A percentile compares a stretch with the other conserved stretches of the same genome.
Conservation (phyloP, 2,888 invertebrate genomes). For the Macrosoma leucophasiata region DNA sequence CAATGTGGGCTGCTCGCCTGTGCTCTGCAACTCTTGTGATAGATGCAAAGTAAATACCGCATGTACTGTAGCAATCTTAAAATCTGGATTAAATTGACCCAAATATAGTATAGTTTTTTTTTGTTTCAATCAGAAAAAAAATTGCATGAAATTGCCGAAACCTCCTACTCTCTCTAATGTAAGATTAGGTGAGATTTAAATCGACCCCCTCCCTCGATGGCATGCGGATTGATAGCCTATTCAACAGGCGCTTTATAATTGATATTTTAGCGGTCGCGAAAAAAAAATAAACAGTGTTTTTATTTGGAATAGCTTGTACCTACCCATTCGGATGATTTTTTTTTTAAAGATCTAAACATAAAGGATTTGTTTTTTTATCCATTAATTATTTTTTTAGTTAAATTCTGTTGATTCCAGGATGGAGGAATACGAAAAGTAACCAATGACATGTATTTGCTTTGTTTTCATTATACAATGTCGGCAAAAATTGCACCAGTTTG, state of each 20-base stretch:
- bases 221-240: too few relatives aligned
- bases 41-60: too few relatives aligned
- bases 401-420: conserved; percentile 35
- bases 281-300: neutral
- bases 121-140: too few relatives aligned
- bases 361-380: neutral
- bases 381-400: conserved; percentile 5
- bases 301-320: neutral
- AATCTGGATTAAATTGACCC: too few relatives aligned
- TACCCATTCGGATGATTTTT: neutral
- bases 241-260: neutral
- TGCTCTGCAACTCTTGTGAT: too few relatives aligned
- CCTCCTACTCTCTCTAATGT: too few relatives aligned
- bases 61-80: too few relatives aligned
- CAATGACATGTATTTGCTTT: conserved; percentile 47
- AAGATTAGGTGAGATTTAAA: too few relatives aligned
- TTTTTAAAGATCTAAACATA: neutral
- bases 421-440: conserved; percentile 41
- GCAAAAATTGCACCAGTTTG: conserved; percentile 60
- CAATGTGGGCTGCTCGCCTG: too few relatives aligned
- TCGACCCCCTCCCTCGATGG: too few relatives aligned
- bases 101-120: too few relatives aligned
- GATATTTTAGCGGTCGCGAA: neutral
- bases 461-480: conserved; percentile 58
- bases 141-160: too few relatives aligned